phyloP scores from a whole-genome alignment of 1,140 invertebrate genomes.

The Drosophila tsacasi region DNA sequence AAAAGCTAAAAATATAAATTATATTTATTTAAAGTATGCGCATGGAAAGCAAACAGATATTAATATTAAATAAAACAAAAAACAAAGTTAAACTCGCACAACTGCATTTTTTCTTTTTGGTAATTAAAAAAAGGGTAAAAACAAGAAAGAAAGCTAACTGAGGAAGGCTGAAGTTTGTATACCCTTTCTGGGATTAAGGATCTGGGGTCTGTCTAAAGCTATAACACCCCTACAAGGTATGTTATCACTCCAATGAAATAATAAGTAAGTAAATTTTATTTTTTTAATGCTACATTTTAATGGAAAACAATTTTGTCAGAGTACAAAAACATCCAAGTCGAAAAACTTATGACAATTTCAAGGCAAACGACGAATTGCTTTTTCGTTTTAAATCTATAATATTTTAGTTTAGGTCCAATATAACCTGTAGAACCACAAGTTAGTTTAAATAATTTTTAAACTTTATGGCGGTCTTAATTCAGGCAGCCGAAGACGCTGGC shows the following conservation, averaged over 20 bases:
- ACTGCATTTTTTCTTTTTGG: slow-evolving; percentile 2
- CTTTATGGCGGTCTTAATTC: neutral
- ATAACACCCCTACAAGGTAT: too few relatives aligned
- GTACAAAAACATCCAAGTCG: slow-evolving; percentile 13
- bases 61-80: slow-evolving; percentile 83
- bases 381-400: neutral
- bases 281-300: neutral
- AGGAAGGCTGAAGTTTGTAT: too few relatives aligned
- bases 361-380: slow-evolving; percentile 5
- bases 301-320: slow-evolving; percentile 11
- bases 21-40: slow-evolving; percentile 84
- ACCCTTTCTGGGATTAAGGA: too few relatives aligned
- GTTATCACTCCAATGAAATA: neutral
- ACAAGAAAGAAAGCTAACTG: neutral
- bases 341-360: slow-evolving; percentile 16
- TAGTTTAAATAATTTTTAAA: neutral
- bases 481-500: neutral
- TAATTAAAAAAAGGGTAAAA: neutral
- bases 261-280: neutral
- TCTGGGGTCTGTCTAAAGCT: too few relatives aligned
- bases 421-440: neutral
- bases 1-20: slow-evolving; percentile 66
- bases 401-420: slow-evolving; percentile 7
- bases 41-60: slow-evolving; percentile 83
- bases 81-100: slow-evolving; percentile 64